Base-by-base conservation (phyloP, 2,888 invertebrate genomes). In the Phortica okadai region DNA sequence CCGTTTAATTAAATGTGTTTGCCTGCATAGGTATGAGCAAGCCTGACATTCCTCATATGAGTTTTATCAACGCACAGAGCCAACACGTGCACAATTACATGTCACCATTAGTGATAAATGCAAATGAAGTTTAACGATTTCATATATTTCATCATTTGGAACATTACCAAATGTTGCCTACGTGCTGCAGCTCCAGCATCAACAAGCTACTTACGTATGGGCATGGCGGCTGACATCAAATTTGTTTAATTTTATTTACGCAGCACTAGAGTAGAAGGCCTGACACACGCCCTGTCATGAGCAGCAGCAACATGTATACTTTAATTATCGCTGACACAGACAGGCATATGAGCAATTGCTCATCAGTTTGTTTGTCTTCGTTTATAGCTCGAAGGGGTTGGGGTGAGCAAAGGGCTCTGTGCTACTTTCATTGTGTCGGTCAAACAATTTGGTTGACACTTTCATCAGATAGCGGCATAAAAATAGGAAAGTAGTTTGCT, bases 111-210 rank as follows among this genome's bases (percentile, higher is more conserved):
- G 77, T 67, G 74, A 74, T 74, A 64, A 21, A 82, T 82, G 83
- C 78, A 83, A 82, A 83, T 83, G 77, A 81, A 79, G 74, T 76
- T 79, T 79, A 82, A 82, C 80, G 81, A 78, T 79, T 79, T 82
- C 81, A 79, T 80, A 82, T 79, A 76, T 78, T 81, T 81, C 79
- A 79, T 79, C 76, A 64, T 74, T 75, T 74, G 21, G 16, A 50
- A 54, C 64, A 44, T 33, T 2, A 6, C 5, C 6, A 73, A 67
- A 44, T 33, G 21, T 41, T 64, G 11, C 41, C 14, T 64, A 64
- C 64, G 64, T 64, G 64, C 33, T 6, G 41, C 25, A 33, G 33
- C 1, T 10, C 33, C 64, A 33, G 41, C 64, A 6, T 10, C 64
- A 11, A 64, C 14, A 64, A 59, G 59, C 59, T 16, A 8, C 16